Evolutionary conservation across 2,113 vertebrate genomes (phyloP).

Genomic region (Psophia crepitans): DNA sequence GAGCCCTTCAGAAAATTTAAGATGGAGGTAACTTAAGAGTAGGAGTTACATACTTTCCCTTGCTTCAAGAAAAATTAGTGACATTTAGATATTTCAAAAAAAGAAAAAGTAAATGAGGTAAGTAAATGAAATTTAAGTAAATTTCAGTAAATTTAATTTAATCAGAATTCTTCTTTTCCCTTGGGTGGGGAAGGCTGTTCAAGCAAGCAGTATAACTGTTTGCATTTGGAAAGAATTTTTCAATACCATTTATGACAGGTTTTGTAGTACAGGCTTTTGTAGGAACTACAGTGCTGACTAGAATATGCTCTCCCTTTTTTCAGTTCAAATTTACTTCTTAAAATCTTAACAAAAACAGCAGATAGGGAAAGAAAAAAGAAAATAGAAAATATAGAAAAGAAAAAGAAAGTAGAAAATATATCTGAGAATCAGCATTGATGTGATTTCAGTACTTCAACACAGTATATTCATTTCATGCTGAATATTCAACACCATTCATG

Average conservation of each 20-base stretch:
- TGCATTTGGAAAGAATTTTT: neutral
- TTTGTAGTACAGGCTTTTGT: neutral
- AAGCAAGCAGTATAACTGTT: neutral
- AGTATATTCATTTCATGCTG: neutral
- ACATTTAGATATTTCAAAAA: neutral
- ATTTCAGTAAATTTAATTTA: neutral
- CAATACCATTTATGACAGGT: neutral
- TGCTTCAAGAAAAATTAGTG: neutral
- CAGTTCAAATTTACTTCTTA: neutral
- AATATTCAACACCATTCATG: neutral
- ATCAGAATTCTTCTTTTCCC: neutral
- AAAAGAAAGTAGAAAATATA: neutral
- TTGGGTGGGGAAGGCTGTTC: neutral
- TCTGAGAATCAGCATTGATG: neutral
- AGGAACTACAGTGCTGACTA: neutral
- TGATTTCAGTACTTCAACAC: neutral
- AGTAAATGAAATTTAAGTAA: neutral
- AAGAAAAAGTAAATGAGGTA: neutral
- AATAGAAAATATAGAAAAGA: neutral
- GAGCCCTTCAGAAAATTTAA: neutral
- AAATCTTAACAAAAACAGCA: neutral
- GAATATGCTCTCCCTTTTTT: neutral
- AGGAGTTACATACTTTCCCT: neutral
- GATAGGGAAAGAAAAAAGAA: neutral
- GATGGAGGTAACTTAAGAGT: neutral